Base-by-base conservation (phyloP, 2,888 invertebrate species). In the Pheosia tremula region DNA sequence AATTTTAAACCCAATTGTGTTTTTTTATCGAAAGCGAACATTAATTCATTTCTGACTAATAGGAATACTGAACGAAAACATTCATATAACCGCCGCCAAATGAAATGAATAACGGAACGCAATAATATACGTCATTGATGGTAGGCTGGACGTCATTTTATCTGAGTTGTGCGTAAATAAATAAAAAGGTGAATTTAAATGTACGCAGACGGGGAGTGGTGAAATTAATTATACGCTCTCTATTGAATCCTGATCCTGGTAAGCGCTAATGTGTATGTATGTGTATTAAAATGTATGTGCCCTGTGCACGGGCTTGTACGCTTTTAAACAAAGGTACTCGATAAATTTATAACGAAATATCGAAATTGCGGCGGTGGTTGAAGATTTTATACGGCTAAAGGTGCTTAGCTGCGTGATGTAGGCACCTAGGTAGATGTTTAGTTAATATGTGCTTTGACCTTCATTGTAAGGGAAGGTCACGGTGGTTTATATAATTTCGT, bases 391-490 rank as follows among this genome's bases (percentile, higher is more conserved):
- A 47, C 11, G 11, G 47, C 4, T 0, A 47, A 47, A 47, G 41
- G 8, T 41, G 41, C 8, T 41, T n/a, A n/a, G n/a, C n/a, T n/a
- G n/a, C n/a, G n/a, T n/a, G n/a, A n/a, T n/a, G n/a, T n/a, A n/a
- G n/a, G n/a, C n/a, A n/a, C n/a, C n/a, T n/a, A n/a, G 9, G 43
- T 43, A 43, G 43, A 24, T 24, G 9, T 47, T 47, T 2, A 11
- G 5, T 47, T 5, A 4, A 47, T 68, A 66, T 60, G 74, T 64
- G 63, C 53, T 71, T 61, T 88, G 90, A 91, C 91, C 91, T 92
- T 91, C 86, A 83, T 39, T 59, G 49, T 63, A 63, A 37, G 77
- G 83, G 81, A 92, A 92, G 91, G 91, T 92, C 91, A 89, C 75
- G 79, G 74, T 74, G 72, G 70, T 91, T 88, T 88, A 87, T 85